Conservation (phyloP, 2,113 vertebrate species). For the Neomonachus schauinslandi region DNA sequence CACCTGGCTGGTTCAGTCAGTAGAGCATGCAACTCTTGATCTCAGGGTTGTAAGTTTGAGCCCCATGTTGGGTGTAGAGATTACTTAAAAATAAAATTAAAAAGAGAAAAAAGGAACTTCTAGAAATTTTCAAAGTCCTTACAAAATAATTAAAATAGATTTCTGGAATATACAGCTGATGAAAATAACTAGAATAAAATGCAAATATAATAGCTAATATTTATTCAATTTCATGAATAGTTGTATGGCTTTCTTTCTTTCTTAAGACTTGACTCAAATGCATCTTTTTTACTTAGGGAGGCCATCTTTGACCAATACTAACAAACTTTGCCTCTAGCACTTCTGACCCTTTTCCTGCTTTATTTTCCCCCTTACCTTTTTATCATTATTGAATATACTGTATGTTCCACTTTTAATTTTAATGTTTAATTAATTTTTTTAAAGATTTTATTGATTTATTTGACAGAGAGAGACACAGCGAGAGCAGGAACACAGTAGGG, state of each 20-base stretch:
- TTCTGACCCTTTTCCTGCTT: background rate
- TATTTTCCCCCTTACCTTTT: background rate
- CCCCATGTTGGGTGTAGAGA: background rate
- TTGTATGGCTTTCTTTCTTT: background rate
- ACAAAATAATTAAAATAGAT: background rate
- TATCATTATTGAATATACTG: background rate
- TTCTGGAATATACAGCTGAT: background rate
- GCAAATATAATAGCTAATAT: background rate
- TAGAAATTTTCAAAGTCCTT: background rate
- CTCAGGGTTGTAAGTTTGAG: background rate
- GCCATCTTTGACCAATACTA: background rate
- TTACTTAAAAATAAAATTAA: background rate
- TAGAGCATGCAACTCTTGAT: background rate
- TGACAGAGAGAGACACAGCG: too few species aligned
- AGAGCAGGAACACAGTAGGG: too few species aligned
- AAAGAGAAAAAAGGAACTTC: background rate
- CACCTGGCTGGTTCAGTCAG: background rate
- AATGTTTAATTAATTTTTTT: background rate
- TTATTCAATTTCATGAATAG: background rate
- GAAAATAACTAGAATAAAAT: background rate
- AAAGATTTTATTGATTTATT: too few species aligned
- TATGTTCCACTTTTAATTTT: background rate
- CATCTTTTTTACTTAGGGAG: background rate
- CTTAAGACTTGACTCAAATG: background rate
- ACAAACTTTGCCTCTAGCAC: background rate